A percentile compares a stretch with the other conserved stretches of the same genome.
Conservation (phyloP, 2,797 vertebrate species). For the Eulemur rubriventer region DNA sequence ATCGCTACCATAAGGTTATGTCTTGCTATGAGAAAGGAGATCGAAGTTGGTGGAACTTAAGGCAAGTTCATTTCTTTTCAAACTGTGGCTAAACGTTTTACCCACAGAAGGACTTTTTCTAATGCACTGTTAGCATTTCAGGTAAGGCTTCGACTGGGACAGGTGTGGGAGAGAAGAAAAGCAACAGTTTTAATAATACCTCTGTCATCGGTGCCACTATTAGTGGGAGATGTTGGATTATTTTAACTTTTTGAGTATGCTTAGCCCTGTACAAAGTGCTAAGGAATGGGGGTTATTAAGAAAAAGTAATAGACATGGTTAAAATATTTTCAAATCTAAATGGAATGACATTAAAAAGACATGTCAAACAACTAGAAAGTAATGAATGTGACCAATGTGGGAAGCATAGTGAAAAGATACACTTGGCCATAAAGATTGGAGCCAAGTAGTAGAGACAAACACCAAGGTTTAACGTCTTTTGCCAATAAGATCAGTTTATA, state of each 20-base stretch:
- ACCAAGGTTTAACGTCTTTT: neutral
- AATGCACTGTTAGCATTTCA: neutral
- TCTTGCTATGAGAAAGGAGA: neutral
- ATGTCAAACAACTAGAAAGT: neutral
- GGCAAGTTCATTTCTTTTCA: constrained; percentile 51
- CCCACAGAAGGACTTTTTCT: neutral
- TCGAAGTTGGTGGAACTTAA: neutral
- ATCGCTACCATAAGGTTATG: constrained; percentile 21
- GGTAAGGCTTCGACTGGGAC: neutral
- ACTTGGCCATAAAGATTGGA: neutral
- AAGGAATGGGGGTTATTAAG: neutral
- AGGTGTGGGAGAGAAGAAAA: neutral
- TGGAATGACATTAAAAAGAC: constrained; percentile 11
- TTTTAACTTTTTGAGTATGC: neutral
- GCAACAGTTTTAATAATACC: neutral
- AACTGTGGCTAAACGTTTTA: constrained; percentile 14
- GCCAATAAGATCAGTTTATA: neutral
- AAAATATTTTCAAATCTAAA: neutral
- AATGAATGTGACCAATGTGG: neutral
- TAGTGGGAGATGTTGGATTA: neutral
- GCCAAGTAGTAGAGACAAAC: neutral
- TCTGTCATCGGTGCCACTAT: neutral
- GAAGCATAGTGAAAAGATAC: neutral
- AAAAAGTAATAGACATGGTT: neutral
- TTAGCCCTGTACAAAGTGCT: neutral